A percentile compares a stretch with the other conserved stretches of the same genome.
Conservation (phyloP, 2,888 invertebrate genomes). For the Hymenopus coronatus region DNA sequence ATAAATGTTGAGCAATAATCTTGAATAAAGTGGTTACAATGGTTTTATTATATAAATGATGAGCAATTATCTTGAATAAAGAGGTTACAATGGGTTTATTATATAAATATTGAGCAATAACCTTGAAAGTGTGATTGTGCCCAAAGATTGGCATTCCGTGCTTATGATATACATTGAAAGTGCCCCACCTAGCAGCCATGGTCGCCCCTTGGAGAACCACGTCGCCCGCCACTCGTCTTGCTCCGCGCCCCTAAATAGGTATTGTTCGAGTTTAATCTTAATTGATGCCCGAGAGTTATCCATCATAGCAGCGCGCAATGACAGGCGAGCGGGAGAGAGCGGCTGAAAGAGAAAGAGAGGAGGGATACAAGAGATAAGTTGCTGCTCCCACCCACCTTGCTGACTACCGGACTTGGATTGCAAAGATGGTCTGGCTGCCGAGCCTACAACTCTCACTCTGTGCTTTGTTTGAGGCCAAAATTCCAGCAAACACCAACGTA, state of each 20-base stretch:
- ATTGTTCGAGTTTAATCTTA: conserved; percentile 50
- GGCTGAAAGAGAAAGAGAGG: background rate
- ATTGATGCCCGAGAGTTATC: conserved; percentile 51
- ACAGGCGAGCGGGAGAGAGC: background rate
- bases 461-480: too few species aligned
- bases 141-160: background rate
- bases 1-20: too few species aligned
- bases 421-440: background rate
- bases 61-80: too few species aligned
- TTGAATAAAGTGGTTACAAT: too few species aligned
- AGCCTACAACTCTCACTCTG: too few species aligned
- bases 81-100: too few species aligned
- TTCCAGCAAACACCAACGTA: too few species aligned
- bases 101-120: too few species aligned
- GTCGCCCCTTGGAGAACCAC: background rate
- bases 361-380: conserved; percentile 9
- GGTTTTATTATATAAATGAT: too few species aligned
- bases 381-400: background rate
- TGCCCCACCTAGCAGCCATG: background rate
- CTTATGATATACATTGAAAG: background rate
- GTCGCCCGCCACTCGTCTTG: conserved; percentile 13
- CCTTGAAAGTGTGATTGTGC: too few species aligned
- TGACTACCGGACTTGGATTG: background rate
- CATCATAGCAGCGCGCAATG: conserved; percentile 46
- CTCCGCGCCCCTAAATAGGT: conserved; percentile 42